phyloP scores from a whole-genome alignment of 2,113 vertebrate species.

The Phaethon lepturus region DNA sequence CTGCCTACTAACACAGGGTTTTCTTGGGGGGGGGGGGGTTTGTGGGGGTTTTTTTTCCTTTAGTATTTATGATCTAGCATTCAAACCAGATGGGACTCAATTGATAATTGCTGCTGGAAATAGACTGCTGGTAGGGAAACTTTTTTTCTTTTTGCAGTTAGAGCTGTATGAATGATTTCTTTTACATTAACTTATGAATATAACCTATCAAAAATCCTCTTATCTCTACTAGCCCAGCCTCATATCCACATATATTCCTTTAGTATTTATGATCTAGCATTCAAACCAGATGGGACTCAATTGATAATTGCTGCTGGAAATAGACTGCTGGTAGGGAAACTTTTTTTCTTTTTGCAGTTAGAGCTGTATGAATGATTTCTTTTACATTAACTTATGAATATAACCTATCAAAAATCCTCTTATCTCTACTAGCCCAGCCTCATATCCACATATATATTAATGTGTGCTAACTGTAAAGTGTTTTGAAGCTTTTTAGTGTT shows the following conservation, averaged over 20 bases:
- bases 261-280: constrained; percentile 95
- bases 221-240: not conserved
- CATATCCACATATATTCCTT: not conserved
- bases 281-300: constrained; percentile 97
- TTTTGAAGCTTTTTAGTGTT: not conserved
- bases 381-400: not conserved
- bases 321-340: constrained; percentile 88
- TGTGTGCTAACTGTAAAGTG: not conserved
- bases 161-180: not conserved
- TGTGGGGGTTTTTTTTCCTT: not conserved
- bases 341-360: not conserved
- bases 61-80: constrained; percentile 95
- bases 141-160: not conserved
- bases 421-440: not conserved
- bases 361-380: not conserved
- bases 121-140: constrained; percentile 88
- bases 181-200: not conserved
- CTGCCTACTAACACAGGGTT: not conserved
- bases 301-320: constrained; percentile 94
- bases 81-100: constrained; percentile 97
- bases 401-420: not conserved
- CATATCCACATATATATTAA: not conserved
- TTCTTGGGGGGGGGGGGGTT: not conserved
- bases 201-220: not conserved
- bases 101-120: constrained; percentile 94